Percentiles rank a stretch among this genome's conserved stretches.
phyloP scores from a whole-genome alignment of 2,797 vertebrate species.

The Lacerta agilis region DNA sequence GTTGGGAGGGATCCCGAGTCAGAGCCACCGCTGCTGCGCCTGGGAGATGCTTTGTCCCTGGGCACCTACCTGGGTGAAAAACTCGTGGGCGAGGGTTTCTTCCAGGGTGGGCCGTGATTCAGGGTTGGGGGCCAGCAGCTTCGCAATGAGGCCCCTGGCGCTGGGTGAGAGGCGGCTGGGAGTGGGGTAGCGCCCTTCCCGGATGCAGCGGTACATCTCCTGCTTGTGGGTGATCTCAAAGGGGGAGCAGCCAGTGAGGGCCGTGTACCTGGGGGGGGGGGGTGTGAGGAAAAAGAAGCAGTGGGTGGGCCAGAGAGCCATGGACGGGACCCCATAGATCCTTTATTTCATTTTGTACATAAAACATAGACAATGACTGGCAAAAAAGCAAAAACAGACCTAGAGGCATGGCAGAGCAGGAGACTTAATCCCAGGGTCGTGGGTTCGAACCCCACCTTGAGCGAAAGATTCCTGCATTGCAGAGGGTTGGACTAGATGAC shows the following conservation, averaged over 20 bases:
- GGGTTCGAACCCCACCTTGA: no score
- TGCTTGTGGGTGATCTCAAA: conserved; percentile 33
- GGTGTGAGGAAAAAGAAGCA: no score
- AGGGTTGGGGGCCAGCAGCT: conserved; percentile 57
- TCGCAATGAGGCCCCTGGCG: conserved; percentile 51
- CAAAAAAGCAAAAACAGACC: no score
- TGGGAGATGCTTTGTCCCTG: no score
- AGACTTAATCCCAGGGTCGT: no score
- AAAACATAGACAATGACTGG: no score
- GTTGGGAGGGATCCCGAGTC: no score
- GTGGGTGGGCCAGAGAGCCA: background rate
- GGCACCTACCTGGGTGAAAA: conserved; percentile 69
- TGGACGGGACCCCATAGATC: background rate
- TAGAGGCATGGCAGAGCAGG: no score
- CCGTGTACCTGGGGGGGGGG: conserved; percentile 54
- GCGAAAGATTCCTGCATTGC: no score
- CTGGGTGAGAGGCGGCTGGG: conserved; percentile 28
- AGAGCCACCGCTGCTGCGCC: no score
- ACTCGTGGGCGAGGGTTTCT: conserved; percentile 54
- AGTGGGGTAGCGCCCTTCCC: background rate
- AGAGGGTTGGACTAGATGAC: no score
- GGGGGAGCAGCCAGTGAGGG: conserved; percentile 62
- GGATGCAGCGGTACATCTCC: conserved; percentile 69
- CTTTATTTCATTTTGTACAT: no score
- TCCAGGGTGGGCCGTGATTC: conserved; percentile 52